phyloP scores from a whole-genome alignment of 2,888 invertebrate genomes.

The Megalurothrips usitatus region DNA sequence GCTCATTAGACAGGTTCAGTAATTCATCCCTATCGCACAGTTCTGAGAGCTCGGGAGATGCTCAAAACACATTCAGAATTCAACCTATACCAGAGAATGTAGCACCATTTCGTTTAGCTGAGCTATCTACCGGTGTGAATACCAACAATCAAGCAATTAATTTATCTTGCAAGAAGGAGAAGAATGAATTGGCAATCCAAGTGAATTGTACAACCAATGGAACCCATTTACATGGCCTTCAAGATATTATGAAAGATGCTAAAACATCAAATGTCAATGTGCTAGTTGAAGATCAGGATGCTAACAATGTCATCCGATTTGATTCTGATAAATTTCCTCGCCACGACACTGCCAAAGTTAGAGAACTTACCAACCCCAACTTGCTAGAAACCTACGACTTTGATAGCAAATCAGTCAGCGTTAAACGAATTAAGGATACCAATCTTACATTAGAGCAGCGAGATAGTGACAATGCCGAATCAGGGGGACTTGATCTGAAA shows the following conservation, averaged over 20 bases:
- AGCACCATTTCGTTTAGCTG: constrained; percentile 32
- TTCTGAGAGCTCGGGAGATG: constrained; percentile 38
- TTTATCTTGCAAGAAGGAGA: constrained; percentile 24
- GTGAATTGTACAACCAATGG: constrained; percentile 41
- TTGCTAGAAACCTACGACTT: constrained; percentile 48
- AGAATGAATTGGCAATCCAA: constrained; percentile 35
- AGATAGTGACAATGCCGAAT: constrained; percentile 32
- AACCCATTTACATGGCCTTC: constrained; percentile 41
- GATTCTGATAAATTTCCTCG: constrained; percentile 57
- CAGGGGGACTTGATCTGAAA: neutral
- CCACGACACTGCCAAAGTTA: constrained; percentile 46
- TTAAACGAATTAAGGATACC: constrained; percentile 51
- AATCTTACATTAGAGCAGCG: constrained; percentile 42
- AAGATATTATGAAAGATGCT: constrained; percentile 55
- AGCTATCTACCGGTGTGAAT: neutral
- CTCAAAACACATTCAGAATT: constrained; percentile 36
- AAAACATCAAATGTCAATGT: constrained; percentile 58
- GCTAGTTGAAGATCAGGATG: constrained; percentile 45
- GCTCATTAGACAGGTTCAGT: constrained; percentile 25
- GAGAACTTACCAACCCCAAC: constrained; percentile 48
- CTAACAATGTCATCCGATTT: constrained; percentile 50
- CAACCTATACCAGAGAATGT: constrained; percentile 41
- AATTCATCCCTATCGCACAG: constrained; percentile 37
- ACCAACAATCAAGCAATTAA: constrained; percentile 5
- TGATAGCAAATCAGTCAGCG: constrained; percentile 45